These are phyloP conservation scores for Tetramorium alpestre DNA, from an alignment of 1,140 invertebrate genomes.

Conservation along the genomic window DNA sequence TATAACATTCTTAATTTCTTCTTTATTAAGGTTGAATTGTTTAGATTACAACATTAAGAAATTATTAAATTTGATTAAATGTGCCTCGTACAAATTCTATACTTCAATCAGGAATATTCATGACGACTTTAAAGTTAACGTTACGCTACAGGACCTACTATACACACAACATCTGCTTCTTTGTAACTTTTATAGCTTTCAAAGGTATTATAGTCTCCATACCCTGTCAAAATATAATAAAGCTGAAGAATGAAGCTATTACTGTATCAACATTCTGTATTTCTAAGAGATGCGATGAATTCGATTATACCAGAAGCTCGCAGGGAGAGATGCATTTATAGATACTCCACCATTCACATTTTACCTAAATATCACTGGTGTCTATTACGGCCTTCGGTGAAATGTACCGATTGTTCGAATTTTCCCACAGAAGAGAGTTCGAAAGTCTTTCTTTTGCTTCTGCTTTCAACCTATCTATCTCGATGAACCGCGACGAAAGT, in stretches of 20 bases:
- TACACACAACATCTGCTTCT: constrained; percentile 2
- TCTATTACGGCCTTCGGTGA: constrained; percentile 56
- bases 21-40: neutral
- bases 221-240: constrained; percentile 57
- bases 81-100: neutral
- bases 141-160: neutral
- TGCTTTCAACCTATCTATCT: constrained; percentile 26
- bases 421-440: constrained; percentile 67
- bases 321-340: constrained; percentile 31
- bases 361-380: constrained; percentile 40
- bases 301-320: neutral
- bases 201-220: neutral
- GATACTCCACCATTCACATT: constrained; percentile 21
- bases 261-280: neutral
- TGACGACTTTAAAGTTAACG: neutral
- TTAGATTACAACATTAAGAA: neutral
- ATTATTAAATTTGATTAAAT: neutral
- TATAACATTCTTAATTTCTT: neutral
- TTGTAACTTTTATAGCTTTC: constrained; percentile 29
- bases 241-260: constrained; percentile 32
- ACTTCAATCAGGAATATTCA: neutral
- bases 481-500: constrained; percentile 32
- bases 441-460: constrained; percentile 44
- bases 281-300: constrained; percentile 14
- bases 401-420: constrained; percentile 57